A percentile compares a stretch with the other conserved stretches of the same genome.
phyloP scores from a whole-genome alignment of 2,888 invertebrate genomes.

The Dicycla oo region DNA sequence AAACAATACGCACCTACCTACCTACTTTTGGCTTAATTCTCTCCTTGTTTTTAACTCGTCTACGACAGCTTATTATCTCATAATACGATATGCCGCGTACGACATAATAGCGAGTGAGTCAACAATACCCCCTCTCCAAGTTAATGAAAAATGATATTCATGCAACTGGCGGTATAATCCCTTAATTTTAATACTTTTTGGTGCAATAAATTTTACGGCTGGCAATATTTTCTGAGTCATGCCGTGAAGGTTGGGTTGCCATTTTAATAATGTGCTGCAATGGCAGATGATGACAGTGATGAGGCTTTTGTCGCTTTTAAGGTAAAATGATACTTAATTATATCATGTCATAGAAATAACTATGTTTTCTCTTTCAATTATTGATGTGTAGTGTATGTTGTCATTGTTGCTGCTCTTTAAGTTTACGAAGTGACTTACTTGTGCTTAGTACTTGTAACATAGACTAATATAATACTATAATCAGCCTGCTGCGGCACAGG shows the following conservation, averaged over 20 bases:
- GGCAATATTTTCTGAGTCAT: conserved; percentile 62
- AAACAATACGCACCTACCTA: background rate
- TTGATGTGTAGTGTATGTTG: background rate
- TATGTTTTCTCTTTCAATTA: background rate
- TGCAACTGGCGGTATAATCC: conserved; percentile 61
- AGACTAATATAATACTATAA: too few relatives aligned
- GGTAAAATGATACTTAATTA: conserved; percentile 33
- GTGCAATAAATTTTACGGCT: conserved; percentile 66
- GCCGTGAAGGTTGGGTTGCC: conserved; percentile 47
- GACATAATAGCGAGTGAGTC: conserved; percentile 39
- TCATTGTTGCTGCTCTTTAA: too few relatives aligned
- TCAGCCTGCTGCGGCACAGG: too few relatives aligned
- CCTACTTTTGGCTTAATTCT: background rate
- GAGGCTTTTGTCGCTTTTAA: conserved; percentile 11
- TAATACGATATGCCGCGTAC: conserved; percentile 26
- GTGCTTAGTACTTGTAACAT: background rate
- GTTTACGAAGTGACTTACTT: background rate
- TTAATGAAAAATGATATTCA: conserved; percentile 67
- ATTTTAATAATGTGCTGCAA: conserved; percentile 52
- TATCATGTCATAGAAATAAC: background rate
- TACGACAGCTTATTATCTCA: background rate
- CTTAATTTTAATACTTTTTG: conserved; percentile 67
- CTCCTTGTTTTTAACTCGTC: background rate
- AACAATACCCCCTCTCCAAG: conserved; percentile 39
- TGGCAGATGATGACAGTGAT: conserved; percentile 38